Evolutionary conservation across 2,888 invertebrate genomes (phyloP).

Genomic region (Dexiosoma caninum): DNA sequence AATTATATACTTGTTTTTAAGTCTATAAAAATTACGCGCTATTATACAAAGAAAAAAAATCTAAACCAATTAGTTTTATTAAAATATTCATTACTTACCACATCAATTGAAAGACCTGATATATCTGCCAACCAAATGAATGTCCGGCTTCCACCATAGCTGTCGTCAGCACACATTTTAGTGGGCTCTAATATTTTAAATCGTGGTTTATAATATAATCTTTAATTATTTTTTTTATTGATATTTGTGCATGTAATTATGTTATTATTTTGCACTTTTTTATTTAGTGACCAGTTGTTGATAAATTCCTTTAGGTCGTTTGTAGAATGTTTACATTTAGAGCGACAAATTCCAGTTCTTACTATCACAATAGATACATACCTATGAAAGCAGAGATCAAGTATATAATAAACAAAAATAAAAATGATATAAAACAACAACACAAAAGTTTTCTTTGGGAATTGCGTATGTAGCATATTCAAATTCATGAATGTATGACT

Average conservation of each 20-base stretch:
- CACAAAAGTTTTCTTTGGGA: no score
- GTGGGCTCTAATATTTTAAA: constrained; percentile 72
- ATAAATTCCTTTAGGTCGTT: constrained; percentile 4
- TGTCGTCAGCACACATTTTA: constrained; percentile 70
- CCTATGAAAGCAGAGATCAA: no score
- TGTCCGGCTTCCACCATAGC: constrained; percentile 85
- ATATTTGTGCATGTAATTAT: not conserved
- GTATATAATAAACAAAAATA: no score
- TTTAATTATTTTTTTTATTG: not conserved
- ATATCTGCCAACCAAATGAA: constrained; percentile 84
- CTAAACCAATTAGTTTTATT: no score
- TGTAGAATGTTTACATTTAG: not conserved
- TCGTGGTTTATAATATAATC: not conserved
- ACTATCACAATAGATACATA: not conserved
- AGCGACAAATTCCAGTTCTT: not conserved
- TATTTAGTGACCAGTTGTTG: not conserved
- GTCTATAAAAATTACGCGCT: no score
- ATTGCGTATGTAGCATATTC: no score
- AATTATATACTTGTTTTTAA: no score
- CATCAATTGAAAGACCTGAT: constrained; percentile 86
- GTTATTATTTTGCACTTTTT: not conserved
- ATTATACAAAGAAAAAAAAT: no score
- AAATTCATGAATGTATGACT: no score
- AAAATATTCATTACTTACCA: constrained; percentile 82
- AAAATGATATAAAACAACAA: no score